Evolutionary conservation across 1,140 invertebrate species (phyloP).

Genomic region (Cryptotermes secundus): DNA sequence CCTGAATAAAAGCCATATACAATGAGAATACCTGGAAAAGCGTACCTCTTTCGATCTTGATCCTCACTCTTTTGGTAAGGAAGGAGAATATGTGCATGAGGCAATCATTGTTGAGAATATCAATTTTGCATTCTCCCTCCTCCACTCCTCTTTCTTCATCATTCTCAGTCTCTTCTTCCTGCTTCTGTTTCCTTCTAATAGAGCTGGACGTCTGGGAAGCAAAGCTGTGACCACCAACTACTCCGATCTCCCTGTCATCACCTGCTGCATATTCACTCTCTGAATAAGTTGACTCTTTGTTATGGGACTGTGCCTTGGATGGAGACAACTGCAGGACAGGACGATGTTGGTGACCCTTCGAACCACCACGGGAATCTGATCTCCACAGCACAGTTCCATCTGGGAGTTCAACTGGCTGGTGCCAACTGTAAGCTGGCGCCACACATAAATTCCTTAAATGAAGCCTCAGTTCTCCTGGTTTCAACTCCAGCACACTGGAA

Average conservation of each 20-base stretch:
- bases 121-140: constrained; percentile 16
- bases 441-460: constrained; percentile 15
- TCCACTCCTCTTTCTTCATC: constrained; percentile 17
- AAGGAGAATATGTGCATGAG: constrained; percentile 29
- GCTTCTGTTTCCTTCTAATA: not conserved
- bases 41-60: constrained; percentile 33
- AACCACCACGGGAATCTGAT: not conserved
- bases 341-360: not conserved
- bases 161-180: not conserved
- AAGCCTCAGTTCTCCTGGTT: constrained; percentile 7
- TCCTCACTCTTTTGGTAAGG: constrained; percentile 21
- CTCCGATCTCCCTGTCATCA: not conserved
- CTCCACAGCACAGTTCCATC: constrained; percentile 23
- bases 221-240: not conserved
- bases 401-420: constrained; percentile 29
- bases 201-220: not conserved
- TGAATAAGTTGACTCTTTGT: not conserved
- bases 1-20: too few relatives aligned
- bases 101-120: constrained; percentile 31
- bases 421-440: constrained; percentile 22
- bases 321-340: not conserved
- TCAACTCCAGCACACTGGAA: not conserved
- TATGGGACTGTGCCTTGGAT: not conserved
- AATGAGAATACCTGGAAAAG: too few relatives aligned
- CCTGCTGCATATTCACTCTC: not conserved